Conservation (phyloP, 2,113 vertebrate genomes). For the Xerus inauris region DNA sequence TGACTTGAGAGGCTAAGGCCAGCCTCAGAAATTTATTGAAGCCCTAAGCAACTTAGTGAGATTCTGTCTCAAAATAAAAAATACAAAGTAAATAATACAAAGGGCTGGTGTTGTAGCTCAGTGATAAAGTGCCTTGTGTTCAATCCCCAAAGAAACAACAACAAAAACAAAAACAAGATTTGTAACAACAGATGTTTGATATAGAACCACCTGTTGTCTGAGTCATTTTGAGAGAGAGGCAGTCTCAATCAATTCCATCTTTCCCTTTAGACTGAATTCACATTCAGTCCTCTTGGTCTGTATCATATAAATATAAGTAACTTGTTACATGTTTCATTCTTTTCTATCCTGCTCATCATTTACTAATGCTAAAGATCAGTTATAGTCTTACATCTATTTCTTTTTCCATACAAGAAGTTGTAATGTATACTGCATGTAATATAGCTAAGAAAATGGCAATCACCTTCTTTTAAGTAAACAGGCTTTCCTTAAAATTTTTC, state of each 20-base stretch:
- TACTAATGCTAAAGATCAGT: background rate
- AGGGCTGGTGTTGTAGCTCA: no score
- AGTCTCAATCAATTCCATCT: background rate
- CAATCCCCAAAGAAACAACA: no score
- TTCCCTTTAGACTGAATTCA: background rate
- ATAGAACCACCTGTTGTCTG: background rate
- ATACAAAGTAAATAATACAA: no score
- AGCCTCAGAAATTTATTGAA: no score
- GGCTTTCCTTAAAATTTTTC: background rate
- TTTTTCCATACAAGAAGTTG: background rate
- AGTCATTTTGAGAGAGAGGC: background rate
- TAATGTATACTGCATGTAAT: background rate
- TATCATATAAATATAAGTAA: background rate
- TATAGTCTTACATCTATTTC: background rate
- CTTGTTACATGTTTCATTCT: background rate
- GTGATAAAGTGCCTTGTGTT: no score
- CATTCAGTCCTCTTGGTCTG: background rate
- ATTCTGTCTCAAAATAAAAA: no score
- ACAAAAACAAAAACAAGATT: no score
- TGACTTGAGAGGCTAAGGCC: no score
- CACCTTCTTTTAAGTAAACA: constrained; percentile 27
- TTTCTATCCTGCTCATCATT: background rate
- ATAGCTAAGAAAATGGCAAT: background rate
- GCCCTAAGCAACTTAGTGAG: no score
- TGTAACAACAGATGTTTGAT: background rate